A percentile compares a stretch with the other conserved stretches of the same genome.
phyloP scores from a whole-genome alignment of 2,888 invertebrate genomes.

The Cataglyphis livida region DNA sequence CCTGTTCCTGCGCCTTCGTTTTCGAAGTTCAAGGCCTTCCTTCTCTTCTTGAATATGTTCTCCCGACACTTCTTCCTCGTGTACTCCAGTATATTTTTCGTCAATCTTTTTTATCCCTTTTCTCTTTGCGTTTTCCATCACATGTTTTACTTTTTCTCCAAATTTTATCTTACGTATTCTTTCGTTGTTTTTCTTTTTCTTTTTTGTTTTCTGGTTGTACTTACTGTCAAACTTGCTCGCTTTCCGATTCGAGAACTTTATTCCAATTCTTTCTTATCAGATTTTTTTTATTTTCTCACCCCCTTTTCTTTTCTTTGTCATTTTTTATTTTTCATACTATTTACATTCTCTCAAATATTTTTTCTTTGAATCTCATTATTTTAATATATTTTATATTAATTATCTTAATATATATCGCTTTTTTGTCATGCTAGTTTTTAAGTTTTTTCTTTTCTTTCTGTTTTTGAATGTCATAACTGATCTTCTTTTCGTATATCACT shows the following conservation, averaged over 20 bases:
- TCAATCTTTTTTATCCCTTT: background rate
- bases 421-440: background rate
- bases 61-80: slow-evolving; percentile 41
- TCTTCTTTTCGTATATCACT: background rate
- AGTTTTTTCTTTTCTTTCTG: background rate
- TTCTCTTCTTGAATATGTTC: slow-evolving; percentile 40
- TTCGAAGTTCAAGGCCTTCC: slow-evolving; percentile 52
- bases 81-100: slow-evolving; percentile 13
- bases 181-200: background rate
- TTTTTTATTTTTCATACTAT: background rate
- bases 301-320: background rate
- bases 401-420: too few species aligned
- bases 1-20: slow-evolving; percentile 49
- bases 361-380: background rate
- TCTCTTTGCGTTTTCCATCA: background rate
- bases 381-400: too few species aligned
- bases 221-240: background rate
- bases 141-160: background rate
- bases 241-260: background rate
- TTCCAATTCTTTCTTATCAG: background rate
- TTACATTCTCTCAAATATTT: background rate
- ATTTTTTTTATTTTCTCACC: background rate
- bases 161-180: background rate
- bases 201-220: background rate
- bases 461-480: background rate